Evolutionary conservation across 2,888 invertebrate species (phyloP), one percentile per base, ranked within the genome.

Genomic region (Molorchus minor): DNA sequence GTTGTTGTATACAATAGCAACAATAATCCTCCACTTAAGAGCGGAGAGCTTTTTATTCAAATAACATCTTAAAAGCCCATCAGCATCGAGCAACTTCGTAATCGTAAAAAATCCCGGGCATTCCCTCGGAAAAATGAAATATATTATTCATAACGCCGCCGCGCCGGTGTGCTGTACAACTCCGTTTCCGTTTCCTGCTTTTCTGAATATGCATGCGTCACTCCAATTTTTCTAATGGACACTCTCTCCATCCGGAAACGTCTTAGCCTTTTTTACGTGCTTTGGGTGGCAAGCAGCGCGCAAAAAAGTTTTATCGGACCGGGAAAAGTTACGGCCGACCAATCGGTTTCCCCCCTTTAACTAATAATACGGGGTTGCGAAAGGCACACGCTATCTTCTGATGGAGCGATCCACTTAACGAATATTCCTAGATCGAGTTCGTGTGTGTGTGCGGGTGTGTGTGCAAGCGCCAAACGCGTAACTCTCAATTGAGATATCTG

Each of bases 191-290:
- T 19, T 40, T 4, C 2, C 19, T 20, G n/a, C n/a, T 1, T 10
- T 40, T n/a, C 19, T 40, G 17, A 40, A 40, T 40, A 40, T 40
- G 20, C 40, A 40, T 40, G 30, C 10, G 30, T 33, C 30, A 29
- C 33, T 30, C 17, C 16, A 45, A 45, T 30, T 45, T 45, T 45
- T 45, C 45, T 44, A 44, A 44, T 44, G 44, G 44, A 15, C 10
- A n/a, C 20, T 21, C 19, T 10, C 44, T 4, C 8, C 16, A 36
- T 10, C 45, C 30, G 7, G 45, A 45, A 33, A 45, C 16, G 30
- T 45, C 33, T 19, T 12, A 16, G 19, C 3, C 29, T 30, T 16
- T 21, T 29, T 13, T 44, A 45, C 33, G 45, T 30, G 45, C 19
- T 20, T 19, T 7, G 40, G 19, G 3, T 19, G 16, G 10, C 40